Evolutionary conservation across 2,888 invertebrate species (phyloP).

Genomic region (Pandemis cinnamomeana): DNA sequence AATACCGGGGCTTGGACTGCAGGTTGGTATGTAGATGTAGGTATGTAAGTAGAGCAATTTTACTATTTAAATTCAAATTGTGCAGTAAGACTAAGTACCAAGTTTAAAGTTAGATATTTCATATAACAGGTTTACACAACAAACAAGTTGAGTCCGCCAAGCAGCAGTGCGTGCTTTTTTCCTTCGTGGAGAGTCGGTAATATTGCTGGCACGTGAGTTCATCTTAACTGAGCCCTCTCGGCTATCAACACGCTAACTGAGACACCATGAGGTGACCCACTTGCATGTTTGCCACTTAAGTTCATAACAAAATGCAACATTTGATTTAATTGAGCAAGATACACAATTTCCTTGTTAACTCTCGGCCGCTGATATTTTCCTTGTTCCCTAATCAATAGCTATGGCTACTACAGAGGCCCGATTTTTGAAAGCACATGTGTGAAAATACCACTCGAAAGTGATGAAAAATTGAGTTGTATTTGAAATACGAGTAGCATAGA

Average conservation of each 20-base stretch:
- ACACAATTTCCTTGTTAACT: not conserved
- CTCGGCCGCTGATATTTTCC: not conserved
- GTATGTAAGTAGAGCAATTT: not conserved
- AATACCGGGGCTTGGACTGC: slow-evolving; percentile 1
- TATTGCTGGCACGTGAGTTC: too few relatives aligned
- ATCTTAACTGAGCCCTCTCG: too few relatives aligned
- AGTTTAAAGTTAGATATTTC: not conserved
- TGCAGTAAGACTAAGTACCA: not conserved
- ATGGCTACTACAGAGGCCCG: not conserved
- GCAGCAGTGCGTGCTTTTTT: too few relatives aligned
- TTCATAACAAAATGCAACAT: not conserved
- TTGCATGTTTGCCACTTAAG: too few relatives aligned
- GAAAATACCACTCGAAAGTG: too few relatives aligned
- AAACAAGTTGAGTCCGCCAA: not conserved
- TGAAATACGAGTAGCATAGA: too few relatives aligned
- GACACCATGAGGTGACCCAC: too few relatives aligned
- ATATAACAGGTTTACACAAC: not conserved
- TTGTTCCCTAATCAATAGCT: not conserved
- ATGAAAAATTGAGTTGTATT: too few relatives aligned
- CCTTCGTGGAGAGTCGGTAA: too few relatives aligned
- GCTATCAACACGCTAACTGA: too few relatives aligned
- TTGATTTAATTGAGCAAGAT: not conserved
- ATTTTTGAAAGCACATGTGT: too few relatives aligned
- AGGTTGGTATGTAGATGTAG: not conserved
- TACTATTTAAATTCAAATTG: not conserved